phyloP scores from a whole-genome alignment of 2,888 invertebrate species.

The Rambutsinella grinnellia region DNA sequence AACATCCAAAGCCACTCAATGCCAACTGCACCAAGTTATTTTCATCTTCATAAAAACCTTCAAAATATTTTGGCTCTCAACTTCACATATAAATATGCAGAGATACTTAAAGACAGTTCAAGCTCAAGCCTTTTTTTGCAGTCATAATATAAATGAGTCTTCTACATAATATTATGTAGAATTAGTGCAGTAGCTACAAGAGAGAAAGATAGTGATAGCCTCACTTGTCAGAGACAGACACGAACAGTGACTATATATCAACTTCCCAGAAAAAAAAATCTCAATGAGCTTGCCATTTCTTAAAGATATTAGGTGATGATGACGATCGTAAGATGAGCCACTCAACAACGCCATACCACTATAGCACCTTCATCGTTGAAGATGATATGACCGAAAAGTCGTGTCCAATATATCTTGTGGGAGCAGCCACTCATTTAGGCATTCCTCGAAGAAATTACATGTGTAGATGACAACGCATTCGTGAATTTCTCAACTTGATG shows the following conservation, averaged over 20 bases:
- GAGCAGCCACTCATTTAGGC: constrained; percentile 44
- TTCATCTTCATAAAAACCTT: constrained; percentile 56
- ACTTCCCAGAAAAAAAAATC: constrained; percentile 35
- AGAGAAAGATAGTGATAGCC: not conserved
- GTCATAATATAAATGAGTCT: not conserved
- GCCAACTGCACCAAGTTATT: constrained; percentile 55
- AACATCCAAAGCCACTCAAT: constrained; percentile 50
- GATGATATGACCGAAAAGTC: constrained; percentile 15
- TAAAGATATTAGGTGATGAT: constrained; percentile 22
- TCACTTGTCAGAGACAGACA: constrained; percentile 21
- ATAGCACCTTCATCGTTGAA: constrained; percentile 38
- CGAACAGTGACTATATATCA: constrained; percentile 13
- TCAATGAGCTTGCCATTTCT: constrained; percentile 47
- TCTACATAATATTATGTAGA: not conserved
- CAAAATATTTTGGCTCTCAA: constrained; percentile 54
- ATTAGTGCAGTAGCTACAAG: not conserved
- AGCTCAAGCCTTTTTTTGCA: not conserved
- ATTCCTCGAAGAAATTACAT: constrained; percentile 53
- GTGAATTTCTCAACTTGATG: constrained; percentile 38
- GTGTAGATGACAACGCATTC: constrained; percentile 37
- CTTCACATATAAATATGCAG: not conserved
- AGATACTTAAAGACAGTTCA: not conserved
- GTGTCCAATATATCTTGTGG: constrained; percentile 4
- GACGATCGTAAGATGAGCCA: constrained; percentile 25
- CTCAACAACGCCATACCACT: constrained; percentile 32